Percentiles rank a stretch among this genome's conserved stretches.
Evolutionary conservation across 2,888 invertebrate genomes (phyloP).

Genomic region (Icerya purchasi): DNA sequence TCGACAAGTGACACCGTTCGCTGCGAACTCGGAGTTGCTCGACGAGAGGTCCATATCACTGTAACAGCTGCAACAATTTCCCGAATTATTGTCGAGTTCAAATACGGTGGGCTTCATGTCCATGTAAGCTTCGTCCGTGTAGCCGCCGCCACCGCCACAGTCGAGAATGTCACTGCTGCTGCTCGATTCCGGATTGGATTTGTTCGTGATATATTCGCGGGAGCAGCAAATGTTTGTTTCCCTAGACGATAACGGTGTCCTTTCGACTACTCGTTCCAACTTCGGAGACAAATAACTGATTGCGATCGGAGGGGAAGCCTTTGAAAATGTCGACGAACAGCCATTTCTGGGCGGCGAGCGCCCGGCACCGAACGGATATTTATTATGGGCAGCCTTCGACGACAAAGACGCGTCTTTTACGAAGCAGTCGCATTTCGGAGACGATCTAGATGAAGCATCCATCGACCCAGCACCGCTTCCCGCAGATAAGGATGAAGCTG

Average conservation of each 20-base stretch:
- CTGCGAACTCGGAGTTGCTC: background rate
- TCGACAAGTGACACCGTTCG: too few species aligned
- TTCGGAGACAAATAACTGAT: conserved; percentile 13
- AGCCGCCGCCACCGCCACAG: too few species aligned
- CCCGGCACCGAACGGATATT: conserved; percentile 17
- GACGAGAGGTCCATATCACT: too few species aligned
- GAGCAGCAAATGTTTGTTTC: too few species aligned
- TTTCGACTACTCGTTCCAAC: conserved; percentile 17
- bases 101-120: conserved; percentile 13
- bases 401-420: conserved; percentile 10
- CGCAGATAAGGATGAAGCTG: conserved; percentile 12
- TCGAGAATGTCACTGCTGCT: conserved; percentile 2
- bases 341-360: conserved; percentile 19
- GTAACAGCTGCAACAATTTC: background rate
- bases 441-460: conserved; percentile 20
- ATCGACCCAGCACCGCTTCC: too few species aligned
- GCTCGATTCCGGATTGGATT: background rate
- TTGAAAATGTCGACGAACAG: conserved; percentile 12
- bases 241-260: conserved; percentile 5
- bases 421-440: conserved; percentile 16
- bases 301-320: conserved; percentile 14
- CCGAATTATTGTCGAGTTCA: background rate
- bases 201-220: background rate
- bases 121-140: conserved; percentile 7
- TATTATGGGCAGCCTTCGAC: conserved; percentile 11